Evolutionary conservation across 2,888 invertebrate species (phyloP).

Genomic region (Volucella bombylans): DNA sequence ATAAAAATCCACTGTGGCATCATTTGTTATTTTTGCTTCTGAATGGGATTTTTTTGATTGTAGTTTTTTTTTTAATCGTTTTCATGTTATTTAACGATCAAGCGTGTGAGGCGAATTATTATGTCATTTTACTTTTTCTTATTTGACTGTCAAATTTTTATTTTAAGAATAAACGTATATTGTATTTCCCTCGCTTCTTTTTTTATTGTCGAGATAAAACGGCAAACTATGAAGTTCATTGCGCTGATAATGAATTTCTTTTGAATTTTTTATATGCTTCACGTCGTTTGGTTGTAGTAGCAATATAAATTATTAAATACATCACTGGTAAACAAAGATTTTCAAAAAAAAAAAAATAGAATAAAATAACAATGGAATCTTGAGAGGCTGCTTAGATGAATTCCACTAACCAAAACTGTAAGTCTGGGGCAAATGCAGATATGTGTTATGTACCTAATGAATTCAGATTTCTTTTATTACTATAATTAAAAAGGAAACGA

Average conservation of each 20-base stretch:
- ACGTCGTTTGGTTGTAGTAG: no score
- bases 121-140: conserved; percentile 7
- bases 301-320: conserved; percentile 21
- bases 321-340: conserved; percentile 1
- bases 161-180: no score
- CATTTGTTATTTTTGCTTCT: no score
- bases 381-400: background rate
- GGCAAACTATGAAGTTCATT: conserved; percentile 9
- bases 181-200: background rate
- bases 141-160: background rate
- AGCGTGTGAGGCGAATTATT: background rate
- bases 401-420: background rate
- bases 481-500: no score
- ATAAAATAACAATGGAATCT: background rate
- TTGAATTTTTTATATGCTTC: background rate
- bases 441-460: no score
- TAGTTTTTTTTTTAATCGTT: no score
- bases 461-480: no score
- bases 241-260: conserved; percentile 23
- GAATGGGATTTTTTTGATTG: no score
- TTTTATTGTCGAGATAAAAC: background rate
- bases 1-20: no score
- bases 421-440: background rate
- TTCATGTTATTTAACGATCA: no score
- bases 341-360: background rate